A percentile compares a stretch with the other conserved stretches of the same genome.
Evolutionary conservation across 2,888 invertebrate species (phyloP).

Genomic region (Bibio marci): DNA sequence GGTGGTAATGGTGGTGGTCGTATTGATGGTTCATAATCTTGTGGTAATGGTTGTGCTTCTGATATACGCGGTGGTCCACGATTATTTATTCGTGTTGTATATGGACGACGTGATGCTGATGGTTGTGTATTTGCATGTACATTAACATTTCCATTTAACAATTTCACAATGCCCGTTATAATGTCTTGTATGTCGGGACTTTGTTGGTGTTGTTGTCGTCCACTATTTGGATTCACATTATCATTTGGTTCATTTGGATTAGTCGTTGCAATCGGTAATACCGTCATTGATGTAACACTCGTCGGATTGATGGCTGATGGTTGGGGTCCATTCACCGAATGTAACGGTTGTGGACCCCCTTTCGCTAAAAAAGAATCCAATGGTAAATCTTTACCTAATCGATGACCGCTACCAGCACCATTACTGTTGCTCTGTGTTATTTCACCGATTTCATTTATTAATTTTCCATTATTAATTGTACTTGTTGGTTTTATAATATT

Average conservation of each 20-base stretch:
- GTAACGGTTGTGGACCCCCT: constrained; percentile 28
- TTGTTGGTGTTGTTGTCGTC: constrained; percentile 32
- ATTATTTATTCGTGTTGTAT: constrained; percentile 70
- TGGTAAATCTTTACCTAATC: constrained; percentile 19
- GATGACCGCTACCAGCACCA: too few relatives aligned
- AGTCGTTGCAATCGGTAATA: too few relatives aligned
- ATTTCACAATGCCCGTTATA: constrained; percentile 73
- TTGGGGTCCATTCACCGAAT: constrained; percentile 23
- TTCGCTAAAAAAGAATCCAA: constrained; percentile 32
- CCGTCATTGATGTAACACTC: too few relatives aligned
- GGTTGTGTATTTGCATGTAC: constrained; percentile 58
- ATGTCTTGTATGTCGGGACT: constrained; percentile 78
- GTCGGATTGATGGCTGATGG: constrained; percentile 12
- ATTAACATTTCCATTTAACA: constrained; percentile 76
- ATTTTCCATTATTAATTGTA: constrained; percentile 13
- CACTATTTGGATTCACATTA: too few relatives aligned
- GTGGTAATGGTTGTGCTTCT: constrained; percentile 51
- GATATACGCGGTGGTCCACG: constrained; percentile 75
- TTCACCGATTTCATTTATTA: constrained; percentile 15
- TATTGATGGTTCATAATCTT: constrained; percentile 38
- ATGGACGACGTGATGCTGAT: constrained; percentile 36
- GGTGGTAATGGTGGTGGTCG: constrained; percentile 42
- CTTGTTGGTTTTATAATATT: constrained; percentile 27
- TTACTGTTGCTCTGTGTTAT: constrained; percentile 16
- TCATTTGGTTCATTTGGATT: too few relatives aligned